Conservation (phyloP, 1,140 invertebrate species). For the Cephus cinctus region DNA sequence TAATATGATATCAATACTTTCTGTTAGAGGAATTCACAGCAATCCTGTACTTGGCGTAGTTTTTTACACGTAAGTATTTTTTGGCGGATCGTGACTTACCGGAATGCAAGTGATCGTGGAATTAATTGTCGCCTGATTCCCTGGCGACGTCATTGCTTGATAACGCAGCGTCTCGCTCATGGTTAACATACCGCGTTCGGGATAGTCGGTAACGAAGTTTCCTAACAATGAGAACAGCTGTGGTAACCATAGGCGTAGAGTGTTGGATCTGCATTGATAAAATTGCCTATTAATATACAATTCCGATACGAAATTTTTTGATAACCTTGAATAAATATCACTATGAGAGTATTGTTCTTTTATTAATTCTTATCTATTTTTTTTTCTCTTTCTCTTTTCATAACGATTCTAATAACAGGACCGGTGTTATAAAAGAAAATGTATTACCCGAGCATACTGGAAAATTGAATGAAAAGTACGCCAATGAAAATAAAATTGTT, state of each 20-base stretch:
- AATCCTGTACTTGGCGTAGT: background rate
- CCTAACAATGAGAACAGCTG: conserved; percentile 50
- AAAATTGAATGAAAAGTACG: conserved; percentile 47
- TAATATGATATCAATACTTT: background rate
- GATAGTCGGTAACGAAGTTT: conserved; percentile 39
- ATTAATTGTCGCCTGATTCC: conserved; percentile 16
- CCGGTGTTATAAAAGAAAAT: conserved; percentile 3
- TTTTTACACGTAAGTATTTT: conserved; percentile 4
- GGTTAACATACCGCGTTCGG: conserved; percentile 32
- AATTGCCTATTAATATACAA: background rate
- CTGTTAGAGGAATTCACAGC: background rate
- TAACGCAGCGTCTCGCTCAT: conserved; percentile 45
- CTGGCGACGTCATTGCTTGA: conserved; percentile 11
- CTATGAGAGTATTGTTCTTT: background rate
- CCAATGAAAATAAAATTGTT: conserved; percentile 33
- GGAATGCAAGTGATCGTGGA: conserved; percentile 19
- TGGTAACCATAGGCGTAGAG: conserved; percentile 53
- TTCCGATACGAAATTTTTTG: background rate
- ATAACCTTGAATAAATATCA: background rate
- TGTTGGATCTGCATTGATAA: conserved; percentile 38
- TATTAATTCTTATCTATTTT: conserved; percentile 3
- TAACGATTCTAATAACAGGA: background rate
- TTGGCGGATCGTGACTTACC: too few species aligned
- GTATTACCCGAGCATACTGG: conserved; percentile 47
- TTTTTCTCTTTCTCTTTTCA: background rate